Base-by-base conservation (phyloP, 1,140 invertebrate genomes). In the Drosophila sechellia region DNA sequence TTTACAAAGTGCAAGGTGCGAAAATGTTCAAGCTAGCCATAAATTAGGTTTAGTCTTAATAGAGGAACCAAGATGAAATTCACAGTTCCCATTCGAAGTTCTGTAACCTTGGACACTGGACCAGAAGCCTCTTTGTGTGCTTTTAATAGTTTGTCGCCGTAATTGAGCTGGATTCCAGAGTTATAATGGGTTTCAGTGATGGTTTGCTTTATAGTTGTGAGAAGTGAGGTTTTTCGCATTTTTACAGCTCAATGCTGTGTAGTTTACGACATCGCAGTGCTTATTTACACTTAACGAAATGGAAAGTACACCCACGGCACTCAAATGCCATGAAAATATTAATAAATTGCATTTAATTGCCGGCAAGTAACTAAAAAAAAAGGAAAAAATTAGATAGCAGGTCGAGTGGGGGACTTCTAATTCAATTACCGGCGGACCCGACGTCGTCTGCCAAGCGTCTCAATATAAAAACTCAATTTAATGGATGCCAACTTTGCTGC, bases 381-480 rank as follows among this genome's bases (percentile, higher is more conserved):
- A 11, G 13, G 49, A 54, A 49, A 45, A 8, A 39, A n/a, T 27
- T n/a, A 54, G 37, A 13, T n/a, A 4, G 5, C 10, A 10, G 27
- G 12, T 40, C 34, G 5, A 54, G 53, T 12, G 5, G 8, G 2
- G 55, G 63, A 70, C 70, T 61, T 83, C 59, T 79, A 83, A 83
- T 83, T 84, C 76, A 79, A 83, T 83, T 84, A 79, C 64, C 70
- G 70, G 49, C 84, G 52, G 50, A 43, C 63, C 37, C 37, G 37
- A 39, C 37, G 55, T 59, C 68, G 72, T 57, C 58, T 74, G 69
- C 49, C 59, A 74, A 71, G 65, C 80, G 48, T 79, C 80, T 83
- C 70, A 65, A 76, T 79, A 83, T 79, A 83, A 84, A 70, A 84
- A 84, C 80, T 84, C 76, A 84, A 84, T 83, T 83, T 84, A 83